Conservation (phyloP, 2,113 vertebrate genomes). For the Bujurquina vittata region DNA sequence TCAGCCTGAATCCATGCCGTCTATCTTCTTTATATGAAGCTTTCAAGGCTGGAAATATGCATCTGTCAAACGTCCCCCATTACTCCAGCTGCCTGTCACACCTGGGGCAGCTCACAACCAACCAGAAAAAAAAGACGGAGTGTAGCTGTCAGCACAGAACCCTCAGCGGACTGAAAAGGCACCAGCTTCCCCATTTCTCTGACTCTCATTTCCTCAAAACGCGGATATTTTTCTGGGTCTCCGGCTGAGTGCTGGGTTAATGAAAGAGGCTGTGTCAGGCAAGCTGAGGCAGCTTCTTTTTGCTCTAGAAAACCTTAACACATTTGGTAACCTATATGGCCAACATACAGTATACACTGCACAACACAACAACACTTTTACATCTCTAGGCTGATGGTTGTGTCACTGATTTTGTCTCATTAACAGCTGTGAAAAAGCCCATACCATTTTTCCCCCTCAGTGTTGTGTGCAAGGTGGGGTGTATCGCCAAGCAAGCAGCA, state of each 20-base stretch:
- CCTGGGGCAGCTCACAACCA: constrained; percentile 73
- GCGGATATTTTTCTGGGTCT: constrained; percentile 64
- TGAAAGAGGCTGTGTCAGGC: constrained; percentile 53
- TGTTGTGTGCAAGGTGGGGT: not conserved
- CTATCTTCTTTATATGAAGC: constrained; percentile 78
- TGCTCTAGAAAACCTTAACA: constrained; percentile 47
- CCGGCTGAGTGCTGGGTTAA: constrained; percentile 59
- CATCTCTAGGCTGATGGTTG: not conserved
- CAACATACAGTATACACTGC: not conserved
- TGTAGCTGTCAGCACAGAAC: constrained; percentile 70
- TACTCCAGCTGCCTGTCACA: constrained; percentile 75
- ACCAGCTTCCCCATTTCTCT: constrained; percentile 62
- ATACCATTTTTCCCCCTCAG: not conserved
- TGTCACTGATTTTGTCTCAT: constrained; percentile 7
- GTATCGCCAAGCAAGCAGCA: constrained; percentile 20
- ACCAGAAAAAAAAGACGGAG: constrained; percentile 67
- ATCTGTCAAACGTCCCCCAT: constrained; percentile 77
- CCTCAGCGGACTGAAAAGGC: constrained; percentile 68
- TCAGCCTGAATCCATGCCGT: constrained; percentile 66
- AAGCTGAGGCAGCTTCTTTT: constrained; percentile 54
- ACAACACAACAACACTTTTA: not conserved
- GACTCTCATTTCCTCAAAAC: constrained; percentile 73
- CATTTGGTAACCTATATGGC: not conserved
- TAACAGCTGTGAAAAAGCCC: not conserved
- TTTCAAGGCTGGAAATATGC: constrained; percentile 80